Conservation (phyloP, 1,140 invertebrate species). For the Drosophila micromelanica region DNA sequence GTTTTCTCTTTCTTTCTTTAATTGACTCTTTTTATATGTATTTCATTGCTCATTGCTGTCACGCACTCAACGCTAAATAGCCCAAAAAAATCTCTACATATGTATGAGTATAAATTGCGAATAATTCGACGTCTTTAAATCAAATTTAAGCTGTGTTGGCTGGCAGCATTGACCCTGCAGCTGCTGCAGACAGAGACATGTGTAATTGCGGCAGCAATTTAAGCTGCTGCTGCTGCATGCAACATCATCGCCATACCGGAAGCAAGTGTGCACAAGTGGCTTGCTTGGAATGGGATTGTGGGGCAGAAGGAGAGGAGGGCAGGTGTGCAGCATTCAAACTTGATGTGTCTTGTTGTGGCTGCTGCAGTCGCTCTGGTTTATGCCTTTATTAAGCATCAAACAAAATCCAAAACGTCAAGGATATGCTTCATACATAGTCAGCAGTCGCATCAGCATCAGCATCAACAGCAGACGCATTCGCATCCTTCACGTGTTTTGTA, state of each 20-base stretch:
- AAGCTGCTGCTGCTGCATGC: slow-evolving; percentile 52
- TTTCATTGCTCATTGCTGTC: not conserved
- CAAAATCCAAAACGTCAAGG: slow-evolving; percentile 80
- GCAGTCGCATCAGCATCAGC: slow-evolving; percentile 57
- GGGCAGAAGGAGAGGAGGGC: slow-evolving; percentile 15
- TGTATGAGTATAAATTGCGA: not conserved
- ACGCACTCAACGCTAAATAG: not conserved
- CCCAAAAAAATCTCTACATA: not conserved
- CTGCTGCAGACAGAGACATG: slow-evolving; percentile 70
- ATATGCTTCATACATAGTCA: slow-evolving; percentile 74
- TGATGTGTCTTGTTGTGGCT: slow-evolving; percentile 41
- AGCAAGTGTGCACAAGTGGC: slow-evolving; percentile 62
- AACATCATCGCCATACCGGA: slow-evolving; percentile 72
- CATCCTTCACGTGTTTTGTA: slow-evolving; percentile 80
- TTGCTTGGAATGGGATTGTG: slow-evolving; percentile 40
- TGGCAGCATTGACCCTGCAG: slow-evolving; percentile 77
- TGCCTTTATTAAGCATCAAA: slow-evolving; percentile 81
- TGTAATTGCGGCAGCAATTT: slow-evolving; percentile 81
- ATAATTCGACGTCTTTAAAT: slow-evolving; percentile 51
- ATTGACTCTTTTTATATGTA: not conserved
- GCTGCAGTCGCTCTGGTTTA: slow-evolving; percentile 49
- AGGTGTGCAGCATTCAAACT: slow-evolving; percentile 59
- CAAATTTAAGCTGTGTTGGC: slow-evolving; percentile 35
- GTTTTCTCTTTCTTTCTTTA: too few relatives aligned
- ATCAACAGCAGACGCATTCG: slow-evolving; percentile 43